Evolutionary conservation across 2,888 invertebrate genomes (phyloP).

Genomic region (Sesamia inferens): DNA sequence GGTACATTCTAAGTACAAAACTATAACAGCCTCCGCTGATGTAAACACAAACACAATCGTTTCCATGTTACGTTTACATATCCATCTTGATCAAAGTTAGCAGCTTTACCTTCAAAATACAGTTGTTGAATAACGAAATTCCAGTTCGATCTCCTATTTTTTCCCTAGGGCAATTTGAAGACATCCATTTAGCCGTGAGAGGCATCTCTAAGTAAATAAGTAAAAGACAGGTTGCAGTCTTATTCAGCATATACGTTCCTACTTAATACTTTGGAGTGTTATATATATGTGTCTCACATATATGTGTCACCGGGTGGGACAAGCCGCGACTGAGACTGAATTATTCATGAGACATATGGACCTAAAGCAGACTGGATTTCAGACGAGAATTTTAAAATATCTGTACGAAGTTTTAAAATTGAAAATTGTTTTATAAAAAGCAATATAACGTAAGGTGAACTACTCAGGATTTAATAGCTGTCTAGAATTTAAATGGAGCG

Average conservation of each 20-base stretch:
- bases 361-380: conserved; percentile 89
- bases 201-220: conserved; percentile 52
- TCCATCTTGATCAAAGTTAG: conserved; percentile 42
- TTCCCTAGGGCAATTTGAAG: conserved; percentile 60
- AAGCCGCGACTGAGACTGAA: conserved; percentile 83
- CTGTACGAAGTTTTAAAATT: conserved; percentile 84
- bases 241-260: conserved; percentile 53
- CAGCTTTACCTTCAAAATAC: conserved; percentile 49
- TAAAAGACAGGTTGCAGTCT: conserved; percentile 64
- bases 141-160: conserved; percentile 42
- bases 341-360: conserved; percentile 89
- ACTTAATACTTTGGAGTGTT: conserved; percentile 65
- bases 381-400: conserved; percentile 88
- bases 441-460: conserved; percentile 70
- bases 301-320: conserved; percentile 82
- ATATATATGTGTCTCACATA: conserved; percentile 68
- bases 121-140: conserved; percentile 52
- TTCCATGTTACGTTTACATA: conserved; percentile 15
- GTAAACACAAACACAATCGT: conserved; percentile 17
- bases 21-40: neutral
- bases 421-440: conserved; percentile 83
- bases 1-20: neutral
- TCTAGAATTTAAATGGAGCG: conserved; percentile 49
- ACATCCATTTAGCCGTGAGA: conserved; percentile 58
- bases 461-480: conserved; percentile 61